Evolutionary conservation across 2,113 vertebrate genomes (phyloP).

Genomic region (Coracopsis vasa): DNA sequence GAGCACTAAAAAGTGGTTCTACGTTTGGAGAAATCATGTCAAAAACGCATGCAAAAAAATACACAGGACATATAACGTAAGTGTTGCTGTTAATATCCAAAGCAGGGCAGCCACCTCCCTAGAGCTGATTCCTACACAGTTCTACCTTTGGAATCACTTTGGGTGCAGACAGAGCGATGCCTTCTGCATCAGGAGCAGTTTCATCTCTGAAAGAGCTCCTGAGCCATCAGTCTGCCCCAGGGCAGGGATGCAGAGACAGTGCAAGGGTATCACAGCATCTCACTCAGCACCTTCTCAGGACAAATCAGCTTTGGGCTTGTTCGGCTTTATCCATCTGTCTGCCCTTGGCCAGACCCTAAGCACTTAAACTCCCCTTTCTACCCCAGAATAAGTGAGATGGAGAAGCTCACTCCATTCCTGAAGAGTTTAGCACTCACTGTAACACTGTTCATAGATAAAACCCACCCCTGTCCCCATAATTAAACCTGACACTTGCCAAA

Average conservation of each 20-base stretch:
- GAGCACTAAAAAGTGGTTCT: not conserved
- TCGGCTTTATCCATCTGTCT: not conserved
- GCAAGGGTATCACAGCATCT: not conserved
- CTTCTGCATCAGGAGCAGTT: not conserved
- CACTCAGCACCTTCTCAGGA: fast-evolving
- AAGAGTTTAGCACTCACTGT: not conserved
- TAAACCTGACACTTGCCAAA: not conserved
- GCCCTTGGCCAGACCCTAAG: not conserved
- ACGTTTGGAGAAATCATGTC: not conserved
- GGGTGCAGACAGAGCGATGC: fast-evolving
- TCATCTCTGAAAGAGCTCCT: not conserved
- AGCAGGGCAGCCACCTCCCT: not conserved
- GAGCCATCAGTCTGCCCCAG: not conserved
- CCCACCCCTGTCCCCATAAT: not conserved
- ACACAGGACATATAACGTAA: fast-evolving
- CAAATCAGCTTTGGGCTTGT: not conserved
- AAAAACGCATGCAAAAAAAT: not conserved
- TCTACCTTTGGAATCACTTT: fast-evolving
- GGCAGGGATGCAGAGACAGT: not conserved
- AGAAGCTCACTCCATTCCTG: not conserved
- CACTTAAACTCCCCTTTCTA: not conserved
- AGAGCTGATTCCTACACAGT: not conserved
- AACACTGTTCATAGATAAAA: not conserved
- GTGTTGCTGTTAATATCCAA: not conserved
- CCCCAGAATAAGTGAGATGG: not conserved